Conservation (phyloP, 2,113 vertebrate species). For the Raja brachyura region DNA sequence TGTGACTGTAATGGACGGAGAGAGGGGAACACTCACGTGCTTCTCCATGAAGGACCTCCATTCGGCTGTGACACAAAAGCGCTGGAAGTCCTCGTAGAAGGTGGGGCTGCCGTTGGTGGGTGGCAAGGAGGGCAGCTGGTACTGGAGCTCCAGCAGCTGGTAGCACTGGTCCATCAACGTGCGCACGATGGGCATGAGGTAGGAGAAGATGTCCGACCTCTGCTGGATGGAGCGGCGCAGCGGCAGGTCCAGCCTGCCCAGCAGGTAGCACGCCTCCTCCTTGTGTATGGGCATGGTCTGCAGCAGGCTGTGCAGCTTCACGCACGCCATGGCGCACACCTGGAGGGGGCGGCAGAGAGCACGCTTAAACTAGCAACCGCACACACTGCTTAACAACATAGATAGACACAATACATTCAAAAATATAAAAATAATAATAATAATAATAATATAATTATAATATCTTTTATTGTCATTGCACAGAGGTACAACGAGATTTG, state of each 20-base stretch:
- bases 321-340: constrained; percentile 80
- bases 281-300: constrained; percentile 70
- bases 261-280: constrained; percentile 83
- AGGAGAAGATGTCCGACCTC: constrained; percentile 62
- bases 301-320: constrained; percentile 88
- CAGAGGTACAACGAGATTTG: no score
- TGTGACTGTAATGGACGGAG: no score
- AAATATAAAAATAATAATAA: no score
- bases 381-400: no score
- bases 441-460: no score
- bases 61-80: constrained; percentile 71
- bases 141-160: constrained; percentile 64
- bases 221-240: constrained; percentile 50
- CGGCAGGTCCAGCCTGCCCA: constrained; percentile 75
- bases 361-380: no score
- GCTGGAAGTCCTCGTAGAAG: constrained; percentile 84
- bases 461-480: no score
- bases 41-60: constrained; percentile 84
- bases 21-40: constrained; percentile 57
- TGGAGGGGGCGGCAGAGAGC: constrained; percentile 43
- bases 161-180: constrained; percentile 84
- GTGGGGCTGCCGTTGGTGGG: constrained; percentile 88
- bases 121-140: constrained; percentile 77
- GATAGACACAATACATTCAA: no score
- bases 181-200: constrained; percentile 79